phyloP scores from a whole-genome alignment of 2,888 invertebrate genomes.

The Agriopis marginaria region DNA sequence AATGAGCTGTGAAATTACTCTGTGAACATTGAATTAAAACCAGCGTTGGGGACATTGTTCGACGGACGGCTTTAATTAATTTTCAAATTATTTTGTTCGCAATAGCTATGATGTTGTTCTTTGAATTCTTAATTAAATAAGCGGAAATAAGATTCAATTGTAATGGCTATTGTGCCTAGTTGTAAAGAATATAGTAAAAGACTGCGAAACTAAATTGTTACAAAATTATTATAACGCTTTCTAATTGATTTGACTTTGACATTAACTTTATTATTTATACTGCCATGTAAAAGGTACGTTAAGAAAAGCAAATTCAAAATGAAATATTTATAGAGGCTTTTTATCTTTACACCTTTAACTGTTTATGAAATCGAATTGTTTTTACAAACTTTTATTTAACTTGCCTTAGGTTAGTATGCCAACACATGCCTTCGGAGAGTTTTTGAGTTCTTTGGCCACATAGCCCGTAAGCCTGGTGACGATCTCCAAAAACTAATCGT shows the following conservation, averaged over 20 bases:
- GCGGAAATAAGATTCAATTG: slow-evolving; percentile 26
- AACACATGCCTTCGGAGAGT: no score
- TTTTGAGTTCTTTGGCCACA: no score
- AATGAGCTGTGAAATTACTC: slow-evolving; percentile 60
- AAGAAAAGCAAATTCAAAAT: no score
- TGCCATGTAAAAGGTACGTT: background rate
- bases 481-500: no score
- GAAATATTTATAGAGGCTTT: background rate
- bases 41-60: slow-evolving; percentile 56
- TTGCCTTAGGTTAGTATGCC: no score
- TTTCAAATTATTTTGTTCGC: slow-evolving; percentile 56
- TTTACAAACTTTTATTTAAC: no score
- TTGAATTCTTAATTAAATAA: slow-evolving; percentile 28
- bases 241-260: slow-evolving; percentile 7
- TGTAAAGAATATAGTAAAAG: background rate
- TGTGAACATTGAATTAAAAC: slow-evolving; percentile 57
- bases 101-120: slow-evolving; percentile 17
- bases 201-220: background rate
- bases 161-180: slow-evolving; percentile 12
- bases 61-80: slow-evolving; percentile 60
- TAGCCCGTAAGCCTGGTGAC: no score
- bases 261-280: background rate
- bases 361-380: no score
- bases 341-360: no score
- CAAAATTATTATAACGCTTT: slow-evolving; percentile 2